Percentiles rank a stretch among this genome's conserved stretches.
Conservation (phyloP, 2,797 vertebrate genomes). For the Eremophila alpestris region DNA sequence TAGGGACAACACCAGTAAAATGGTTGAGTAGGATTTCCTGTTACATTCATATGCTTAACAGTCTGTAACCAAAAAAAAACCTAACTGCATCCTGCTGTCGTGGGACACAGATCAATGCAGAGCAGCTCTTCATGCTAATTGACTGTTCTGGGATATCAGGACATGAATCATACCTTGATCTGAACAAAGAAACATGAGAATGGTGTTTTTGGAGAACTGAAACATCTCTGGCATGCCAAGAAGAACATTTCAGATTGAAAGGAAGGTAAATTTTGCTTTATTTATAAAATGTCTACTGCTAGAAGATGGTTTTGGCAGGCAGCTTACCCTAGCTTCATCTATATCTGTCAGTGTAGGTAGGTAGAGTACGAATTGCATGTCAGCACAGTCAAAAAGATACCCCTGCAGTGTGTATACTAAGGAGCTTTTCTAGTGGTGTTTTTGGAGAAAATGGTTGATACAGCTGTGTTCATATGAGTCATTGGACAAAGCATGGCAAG, state of each 20-base stretch:
- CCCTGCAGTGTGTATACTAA: background rate
- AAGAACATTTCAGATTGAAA: rapidly evolving
- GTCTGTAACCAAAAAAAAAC: background rate
- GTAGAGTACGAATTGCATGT: background rate
- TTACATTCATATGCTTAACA: background rate
- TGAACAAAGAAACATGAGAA: background rate
- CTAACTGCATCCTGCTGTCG: background rate
- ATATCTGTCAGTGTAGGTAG: background rate
- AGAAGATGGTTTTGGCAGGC: background rate
- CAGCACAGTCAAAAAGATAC: background rate
- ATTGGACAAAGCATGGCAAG: background rate
- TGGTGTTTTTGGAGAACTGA: background rate
- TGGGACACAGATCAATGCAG: background rate
- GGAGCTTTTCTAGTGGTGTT: background rate
- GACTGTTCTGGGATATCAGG: background rate
- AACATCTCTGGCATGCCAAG: background rate
- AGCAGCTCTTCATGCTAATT: background rate
- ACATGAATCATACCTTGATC: background rate
- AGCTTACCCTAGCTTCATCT: background rate
- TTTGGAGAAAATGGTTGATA: background rate
- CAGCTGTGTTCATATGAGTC: background rate
- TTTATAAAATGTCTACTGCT: background rate
- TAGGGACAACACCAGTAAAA: background rate
- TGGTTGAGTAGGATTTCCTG: background rate
- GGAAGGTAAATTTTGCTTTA: background rate